Conservation (phyloP, 2,888 invertebrate genomes). For the Habroteleia sp. region DNA sequence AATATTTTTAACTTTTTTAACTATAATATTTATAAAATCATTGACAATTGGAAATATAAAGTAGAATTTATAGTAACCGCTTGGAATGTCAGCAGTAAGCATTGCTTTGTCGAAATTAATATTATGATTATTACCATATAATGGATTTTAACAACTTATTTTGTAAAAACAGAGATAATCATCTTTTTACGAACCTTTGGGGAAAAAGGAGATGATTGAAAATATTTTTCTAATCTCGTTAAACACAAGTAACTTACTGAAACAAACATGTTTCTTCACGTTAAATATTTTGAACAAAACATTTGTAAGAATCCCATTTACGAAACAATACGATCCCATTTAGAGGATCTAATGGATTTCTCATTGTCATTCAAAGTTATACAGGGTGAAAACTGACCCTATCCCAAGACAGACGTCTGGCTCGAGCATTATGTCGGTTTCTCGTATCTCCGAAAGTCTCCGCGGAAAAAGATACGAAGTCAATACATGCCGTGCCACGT, state of each 20-base stretch:
- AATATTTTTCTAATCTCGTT: constrained; percentile 9
- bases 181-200: too few species aligned
- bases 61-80: too few species aligned
- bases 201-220: constrained; percentile 14
- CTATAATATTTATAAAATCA: too few species aligned
- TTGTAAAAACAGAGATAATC: too few species aligned
- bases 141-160: too few species aligned
- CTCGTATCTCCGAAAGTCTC: constrained; percentile 31
- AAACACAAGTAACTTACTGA: constrained; percentile 33
- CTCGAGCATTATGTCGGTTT: constrained; percentile 26
- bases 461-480: constrained; percentile 68
- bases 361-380: constrained; percentile 17
- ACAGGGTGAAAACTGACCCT: neutral
- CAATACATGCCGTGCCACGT: constrained; percentile 56
- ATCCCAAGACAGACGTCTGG: neutral
- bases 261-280: constrained; percentile 41
- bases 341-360: constrained; percentile 1
- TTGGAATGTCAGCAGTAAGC: too few species aligned
- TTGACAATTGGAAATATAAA: too few species aligned
- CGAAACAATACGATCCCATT: constrained; percentile 1
- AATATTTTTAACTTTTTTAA: too few species aligned
- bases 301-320: neutral
- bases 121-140: too few species aligned
- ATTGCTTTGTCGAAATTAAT: too few species aligned
- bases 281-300: constrained; percentile 17